These are phyloP conservation scores for Acipenser ruthenus DNA, from an alignment of 2,797 vertebrate species.

Conservation along the genomic window DNA sequence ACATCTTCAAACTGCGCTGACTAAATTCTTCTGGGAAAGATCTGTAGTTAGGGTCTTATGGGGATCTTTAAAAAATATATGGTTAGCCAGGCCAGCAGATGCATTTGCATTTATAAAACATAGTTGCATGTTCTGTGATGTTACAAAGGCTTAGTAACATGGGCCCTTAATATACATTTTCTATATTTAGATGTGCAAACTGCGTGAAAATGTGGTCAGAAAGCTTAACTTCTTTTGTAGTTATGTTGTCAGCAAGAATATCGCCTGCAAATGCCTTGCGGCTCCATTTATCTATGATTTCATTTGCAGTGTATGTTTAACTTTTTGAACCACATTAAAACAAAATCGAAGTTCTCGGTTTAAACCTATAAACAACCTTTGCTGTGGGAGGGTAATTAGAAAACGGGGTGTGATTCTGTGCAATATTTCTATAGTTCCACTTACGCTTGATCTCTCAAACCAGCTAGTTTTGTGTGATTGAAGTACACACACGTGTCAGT, in stretches of 20 bases:
- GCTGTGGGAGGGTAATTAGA: slow-evolving; percentile 6
- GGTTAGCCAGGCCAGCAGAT: too few relatives aligned
- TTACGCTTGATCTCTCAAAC: not conserved
- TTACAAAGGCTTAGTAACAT: too few relatives aligned
- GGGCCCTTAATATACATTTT: not conserved
- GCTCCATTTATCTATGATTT: slow-evolving; percentile 15
- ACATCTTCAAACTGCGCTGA: too few relatives aligned
- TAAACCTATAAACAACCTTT: slow-evolving; percentile 11
- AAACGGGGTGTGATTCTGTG: not conserved
- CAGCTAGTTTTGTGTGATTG: not conserved
- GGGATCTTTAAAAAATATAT: too few relatives aligned
- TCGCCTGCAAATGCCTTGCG: not conserved
- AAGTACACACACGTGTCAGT: not conserved
- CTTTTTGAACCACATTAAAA: slow-evolving; percentile 15
- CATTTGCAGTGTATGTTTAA: slow-evolving; percentile 14
- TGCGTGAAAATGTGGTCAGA: slow-evolving; percentile 13
- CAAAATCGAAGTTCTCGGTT: slow-evolving; percentile 7
- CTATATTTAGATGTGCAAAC: slow-evolving; percentile 11
- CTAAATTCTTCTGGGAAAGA: too few relatives aligned
- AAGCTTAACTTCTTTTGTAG: slow-evolving; percentile 17
- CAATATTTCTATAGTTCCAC: not conserved
- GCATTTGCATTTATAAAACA: too few relatives aligned
- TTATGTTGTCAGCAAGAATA: slow-evolving; percentile 14
- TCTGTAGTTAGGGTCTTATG: too few relatives aligned
- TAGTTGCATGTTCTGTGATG: too few relatives aligned